Base-by-base conservation (phyloP, 2,888 invertebrate genomes). In the Zootermopsis nevadensis region DNA sequence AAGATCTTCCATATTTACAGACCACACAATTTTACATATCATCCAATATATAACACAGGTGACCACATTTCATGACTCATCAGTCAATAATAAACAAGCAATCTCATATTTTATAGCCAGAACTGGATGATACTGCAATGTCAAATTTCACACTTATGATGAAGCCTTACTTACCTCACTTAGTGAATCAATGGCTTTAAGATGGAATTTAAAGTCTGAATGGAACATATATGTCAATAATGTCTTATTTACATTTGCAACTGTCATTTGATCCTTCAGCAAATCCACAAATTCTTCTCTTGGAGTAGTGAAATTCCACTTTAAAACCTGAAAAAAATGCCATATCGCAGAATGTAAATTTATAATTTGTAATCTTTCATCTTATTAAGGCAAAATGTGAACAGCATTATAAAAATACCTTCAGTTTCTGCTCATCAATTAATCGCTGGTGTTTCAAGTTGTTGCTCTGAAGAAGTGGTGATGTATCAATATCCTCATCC, bases 281-380 rank as follows among this genome's bases (percentile, higher is more conserved):
- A 98, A 93, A 30, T 98, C 97, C 24, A 97, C 95, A 90, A 98
- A 99, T 88, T 99, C 99, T 87, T 96, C 96, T 38, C 98, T 92
- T 0, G 99, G 98, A 0, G 95, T 93, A 0, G 96, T 95, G 88
- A 99, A 99, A 89, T 98, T 97, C 99, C 99, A 99, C 89, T 97
- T 98, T 31, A 99, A 90, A 3, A 91, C 88, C 91, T 91, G 86
- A 67, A 67, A 80, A 24, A 67, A n/a, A 76, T n/a, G 76, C 33
- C 48, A 48, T 38, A 38, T 38, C 6, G 10, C 53, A 53, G 8
- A 15, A 53, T 27, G 60, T 8, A 60, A n/a, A 60, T 60, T 12
- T 8, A 31, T 7, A 38, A 35, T n/a, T 22, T 24, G 24, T 12
- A 4, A 24, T 74, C n/a, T 74, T 74, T 30, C 33, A 72, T 22